Evolutionary conservation across 2,113 vertebrate species (phyloP), one percentile per base, ranked within the genome.

Genomic region (Lagenorhynchus albirostris): DNA sequence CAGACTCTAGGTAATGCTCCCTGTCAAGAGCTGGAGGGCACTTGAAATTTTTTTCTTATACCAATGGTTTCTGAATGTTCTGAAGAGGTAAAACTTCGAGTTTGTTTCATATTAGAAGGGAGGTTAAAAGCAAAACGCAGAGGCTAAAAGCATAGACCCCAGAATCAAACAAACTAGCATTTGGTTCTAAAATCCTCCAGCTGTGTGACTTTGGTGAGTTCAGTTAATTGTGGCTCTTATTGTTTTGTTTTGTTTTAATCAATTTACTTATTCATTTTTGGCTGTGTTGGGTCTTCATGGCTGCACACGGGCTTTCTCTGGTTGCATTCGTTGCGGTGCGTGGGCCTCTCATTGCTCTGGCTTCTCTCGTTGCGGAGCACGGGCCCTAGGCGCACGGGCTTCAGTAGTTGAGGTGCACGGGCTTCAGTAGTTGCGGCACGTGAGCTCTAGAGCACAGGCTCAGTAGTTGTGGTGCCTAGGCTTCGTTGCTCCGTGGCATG

Each of bases 71-170:
- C n/a, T 44, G 47, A 86, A 58, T 17, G 6, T 84, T 70, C 26
- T 55, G 9, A 74, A 60, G 17, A 95, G 55, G 47, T 9, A 20
- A 8, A 29, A 36, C 25, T n/a, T 85, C 68, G 38, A 41, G 17
- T 5, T 50, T 58, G 17, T 85, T 94, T 96, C 47, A 18, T 23
- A 60, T 38, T 36, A 50, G 36, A 17, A 0, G 4, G 26, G 62
- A 94, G n/a, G 38, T 92, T 89, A 89, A 13, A 50, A 50, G 12
- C 62, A 74, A 55, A 74, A 91, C 5, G 17, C 21, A 81, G 41
- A 96, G 60, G 13, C 53, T 87, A 55, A 58, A 58, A 76, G 58
- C 12, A 62, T 4, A 81, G 92, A 83, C 4, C 21, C 31, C 6
- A 71, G 77, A 68, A 44, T 83, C 50, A 87, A 18, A 71, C 44